Evolutionary conservation across 2,797 vertebrate genomes (phyloP), one percentile per base, ranked within the genome.

Genomic region (Phataginus tricuspis): DNA sequence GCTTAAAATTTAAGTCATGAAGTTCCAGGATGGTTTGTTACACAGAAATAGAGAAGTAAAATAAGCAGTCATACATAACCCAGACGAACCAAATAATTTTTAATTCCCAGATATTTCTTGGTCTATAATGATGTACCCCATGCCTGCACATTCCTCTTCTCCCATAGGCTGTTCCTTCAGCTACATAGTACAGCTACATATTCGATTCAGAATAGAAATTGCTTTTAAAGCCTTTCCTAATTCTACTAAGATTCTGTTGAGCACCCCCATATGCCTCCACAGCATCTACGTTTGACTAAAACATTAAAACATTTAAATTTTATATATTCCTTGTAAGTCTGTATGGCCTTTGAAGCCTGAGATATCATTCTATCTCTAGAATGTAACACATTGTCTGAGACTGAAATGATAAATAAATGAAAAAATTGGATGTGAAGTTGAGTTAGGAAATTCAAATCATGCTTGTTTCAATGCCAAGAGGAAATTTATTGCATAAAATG

Each of bases 401-500:
- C 13, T 4, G 29, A 86, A 86, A 82, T 59, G 72, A 77, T 55
- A 94, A 85, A n/a, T 66, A 92, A 94, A 61, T 83, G 13, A 96
- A 69, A 42, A 91, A 69, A 59, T 69, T 55, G 11, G 66, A 91
- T 75, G 29, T 57, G 4, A 77, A 72, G 88, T 23, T 51, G 18
- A 79, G n/a, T 31, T 69, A 93, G 71, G 61, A 91, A 93, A 75
- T 69, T 91, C 23, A 93, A 89, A 53, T 77, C 55, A 89, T 93
- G 45, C 16, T 91, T 97, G 10, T 80, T 45, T 95, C 49, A 69
- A 69, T 37, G 71, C 12, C 1, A 57, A 27, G 14, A 91, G 5
- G 21, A 93, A 95, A 72, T 68, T 34, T 71, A 78, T 55, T 78
- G 7, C 9, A 34, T 80, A 77, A 69, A 49, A 21, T 51, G 80